phyloP scores from a whole-genome alignment of 2,797 vertebrate species.

The Falco naumanni region DNA sequence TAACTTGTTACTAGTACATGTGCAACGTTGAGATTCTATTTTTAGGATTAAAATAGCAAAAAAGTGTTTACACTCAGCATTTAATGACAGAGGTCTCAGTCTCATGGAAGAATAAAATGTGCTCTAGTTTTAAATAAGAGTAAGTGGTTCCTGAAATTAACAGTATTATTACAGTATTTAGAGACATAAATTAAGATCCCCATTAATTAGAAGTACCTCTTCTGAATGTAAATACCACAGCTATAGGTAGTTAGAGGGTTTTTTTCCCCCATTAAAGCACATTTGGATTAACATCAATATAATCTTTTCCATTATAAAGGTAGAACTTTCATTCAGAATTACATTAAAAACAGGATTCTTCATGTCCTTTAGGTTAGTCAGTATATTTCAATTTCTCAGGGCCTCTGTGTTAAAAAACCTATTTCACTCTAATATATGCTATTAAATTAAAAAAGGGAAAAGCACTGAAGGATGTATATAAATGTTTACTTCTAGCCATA shows the following conservation, averaged over 20 bases:
- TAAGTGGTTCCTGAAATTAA: not conserved
- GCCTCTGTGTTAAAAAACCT: not conserved
- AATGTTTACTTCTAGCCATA: not conserved
- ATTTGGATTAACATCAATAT: not conserved
- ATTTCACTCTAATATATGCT: not conserved
- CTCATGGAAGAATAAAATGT: not conserved
- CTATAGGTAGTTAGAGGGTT: not conserved
- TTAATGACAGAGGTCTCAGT: not conserved
- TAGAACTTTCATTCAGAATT: not conserved
- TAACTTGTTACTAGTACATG: not conserved
- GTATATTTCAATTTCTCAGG: constrained; percentile 20
- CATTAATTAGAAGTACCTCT: not conserved
- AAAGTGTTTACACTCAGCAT: not conserved
- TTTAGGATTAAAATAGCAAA: not conserved
- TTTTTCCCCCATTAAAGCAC: not conserved
- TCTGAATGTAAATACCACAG: not conserved
- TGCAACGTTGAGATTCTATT: not conserved
- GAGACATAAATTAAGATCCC: not conserved
- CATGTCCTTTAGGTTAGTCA: not conserved
- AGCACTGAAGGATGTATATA: not conserved
- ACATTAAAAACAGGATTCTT: not conserved
- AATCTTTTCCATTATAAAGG: not conserved
- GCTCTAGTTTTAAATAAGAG: not conserved
- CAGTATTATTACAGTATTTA: not conserved
- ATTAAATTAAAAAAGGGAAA: not conserved